These are phyloP conservation scores for Drepana falcataria DNA, from an alignment of 2,888 invertebrate genomes.

Conservation along the genomic window DNA sequence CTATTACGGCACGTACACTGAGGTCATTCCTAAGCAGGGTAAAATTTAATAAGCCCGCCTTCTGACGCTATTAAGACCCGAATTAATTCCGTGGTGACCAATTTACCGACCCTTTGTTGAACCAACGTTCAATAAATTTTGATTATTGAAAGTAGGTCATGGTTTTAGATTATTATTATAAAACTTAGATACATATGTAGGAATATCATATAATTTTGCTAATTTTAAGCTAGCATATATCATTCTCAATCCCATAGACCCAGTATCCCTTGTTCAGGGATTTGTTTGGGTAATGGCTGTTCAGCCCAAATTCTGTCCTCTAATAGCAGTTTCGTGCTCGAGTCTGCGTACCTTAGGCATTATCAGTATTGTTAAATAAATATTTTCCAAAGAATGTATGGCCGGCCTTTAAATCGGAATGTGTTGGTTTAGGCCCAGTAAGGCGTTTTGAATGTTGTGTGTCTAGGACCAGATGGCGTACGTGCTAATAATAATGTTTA, in stretches of 20 bases:
- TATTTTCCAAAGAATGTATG: slow-evolving; percentile 1
- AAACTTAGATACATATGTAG: too few relatives aligned
- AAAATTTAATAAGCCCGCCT: neutral
- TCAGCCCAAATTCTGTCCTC: neutral
- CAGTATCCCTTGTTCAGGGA: neutral
- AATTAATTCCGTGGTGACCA: neutral
- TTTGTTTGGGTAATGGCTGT: neutral
- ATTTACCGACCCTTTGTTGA: neutral
- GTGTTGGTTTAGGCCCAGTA: neutral
- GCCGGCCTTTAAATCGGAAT: neutral
- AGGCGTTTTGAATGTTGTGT: neutral
- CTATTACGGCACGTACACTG: neutral
- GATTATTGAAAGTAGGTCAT: neutral
- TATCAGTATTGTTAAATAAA: slow-evolving; percentile 1
- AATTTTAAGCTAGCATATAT: neutral
- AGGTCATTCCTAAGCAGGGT: slow-evolving; percentile 1
- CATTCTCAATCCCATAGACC: neutral
- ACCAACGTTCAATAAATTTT: neutral
- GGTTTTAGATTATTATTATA: neutral
- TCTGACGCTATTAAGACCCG: neutral
- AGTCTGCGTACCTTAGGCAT: neutral
- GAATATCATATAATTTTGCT: too few relatives aligned
- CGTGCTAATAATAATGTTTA: neutral
- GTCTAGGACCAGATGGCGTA: neutral
- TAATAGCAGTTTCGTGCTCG: neutral